phyloP scores from a whole-genome alignment of 1,140 invertebrate genomes.

The Orchesella cincta region DNA sequence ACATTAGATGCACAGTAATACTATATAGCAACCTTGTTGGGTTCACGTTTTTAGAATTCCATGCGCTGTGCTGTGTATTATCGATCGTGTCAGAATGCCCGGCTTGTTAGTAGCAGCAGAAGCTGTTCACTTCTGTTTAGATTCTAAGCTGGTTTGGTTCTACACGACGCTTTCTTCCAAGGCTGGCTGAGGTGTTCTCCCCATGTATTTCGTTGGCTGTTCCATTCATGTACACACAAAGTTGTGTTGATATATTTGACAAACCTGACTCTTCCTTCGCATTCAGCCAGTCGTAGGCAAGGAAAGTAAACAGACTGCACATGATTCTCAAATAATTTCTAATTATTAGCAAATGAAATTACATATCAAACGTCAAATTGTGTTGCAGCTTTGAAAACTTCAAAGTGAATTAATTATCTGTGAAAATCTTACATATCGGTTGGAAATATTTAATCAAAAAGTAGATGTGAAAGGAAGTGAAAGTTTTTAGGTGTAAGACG shows the following conservation, averaged over 20 bases:
- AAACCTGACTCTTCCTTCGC: neutral
- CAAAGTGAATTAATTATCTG: constrained; percentile 17
- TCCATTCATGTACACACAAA: neutral
- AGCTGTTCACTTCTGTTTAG: constrained; percentile 12
- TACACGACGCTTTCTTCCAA: neutral
- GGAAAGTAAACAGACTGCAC: constrained; percentile 17
- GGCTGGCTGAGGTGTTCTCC: neutral
- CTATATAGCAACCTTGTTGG: no score
- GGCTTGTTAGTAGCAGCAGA: constrained; percentile 15
- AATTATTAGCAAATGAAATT: neutral
- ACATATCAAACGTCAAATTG: constrained; percentile 20
- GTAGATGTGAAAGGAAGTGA: no score
- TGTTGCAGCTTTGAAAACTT: neutral
- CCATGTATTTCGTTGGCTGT: neutral
- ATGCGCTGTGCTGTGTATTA: constrained; percentile 18
- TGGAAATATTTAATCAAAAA: neutral
- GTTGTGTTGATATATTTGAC: constrained; percentile 18
- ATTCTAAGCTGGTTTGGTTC: neutral
- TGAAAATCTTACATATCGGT: constrained; percentile 9
- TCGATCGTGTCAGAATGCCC: constrained; percentile 20
- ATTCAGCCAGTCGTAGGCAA: neutral
- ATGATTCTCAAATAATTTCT: constrained; percentile 3
- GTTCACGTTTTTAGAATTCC: no score
- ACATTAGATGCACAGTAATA: no score
- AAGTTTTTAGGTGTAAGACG: no score